Evolutionary conservation across 2,888 invertebrate genomes (phyloP).

Genomic region (Oligia strigilis): DNA sequence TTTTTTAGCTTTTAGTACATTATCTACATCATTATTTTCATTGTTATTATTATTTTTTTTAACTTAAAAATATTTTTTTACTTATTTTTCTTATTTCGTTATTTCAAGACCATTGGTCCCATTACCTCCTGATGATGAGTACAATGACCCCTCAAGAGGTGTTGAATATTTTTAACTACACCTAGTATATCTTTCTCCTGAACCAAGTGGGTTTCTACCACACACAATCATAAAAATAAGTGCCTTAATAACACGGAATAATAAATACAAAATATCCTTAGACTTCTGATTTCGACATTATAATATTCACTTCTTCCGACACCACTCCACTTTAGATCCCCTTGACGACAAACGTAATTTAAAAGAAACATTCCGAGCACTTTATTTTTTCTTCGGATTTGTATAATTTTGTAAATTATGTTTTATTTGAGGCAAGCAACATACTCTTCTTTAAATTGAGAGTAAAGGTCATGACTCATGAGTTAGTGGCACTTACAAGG

Average conservation of each 20-base stretch:
- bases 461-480: background rate
- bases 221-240: background rate
- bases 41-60: too few species aligned
- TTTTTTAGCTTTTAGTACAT: too few species aligned
- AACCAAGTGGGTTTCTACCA: background rate
- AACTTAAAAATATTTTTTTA: too few species aligned
- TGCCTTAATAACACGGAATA: background rate
- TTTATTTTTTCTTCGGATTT: conserved; percentile 1
- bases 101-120: too few species aligned
- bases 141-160: background rate
- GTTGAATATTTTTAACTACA: background rate
- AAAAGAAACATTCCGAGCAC: conserved; percentile 4
- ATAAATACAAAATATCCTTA: background rate
- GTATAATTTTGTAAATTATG: background rate
- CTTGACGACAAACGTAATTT: conserved; percentile 2
- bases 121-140: too few species aligned
- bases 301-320: too few species aligned
- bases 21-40: too few species aligned
- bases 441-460: background rate
- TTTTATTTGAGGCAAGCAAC: conserved; percentile 6
- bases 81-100: too few species aligned
- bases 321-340: background rate
- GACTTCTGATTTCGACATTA: background rate
- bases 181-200: background rate
- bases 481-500: background rate